Evolutionary conservation across 2,888 invertebrate genomes (phyloP).

Genomic region (Drosophila siamana): DNA sequence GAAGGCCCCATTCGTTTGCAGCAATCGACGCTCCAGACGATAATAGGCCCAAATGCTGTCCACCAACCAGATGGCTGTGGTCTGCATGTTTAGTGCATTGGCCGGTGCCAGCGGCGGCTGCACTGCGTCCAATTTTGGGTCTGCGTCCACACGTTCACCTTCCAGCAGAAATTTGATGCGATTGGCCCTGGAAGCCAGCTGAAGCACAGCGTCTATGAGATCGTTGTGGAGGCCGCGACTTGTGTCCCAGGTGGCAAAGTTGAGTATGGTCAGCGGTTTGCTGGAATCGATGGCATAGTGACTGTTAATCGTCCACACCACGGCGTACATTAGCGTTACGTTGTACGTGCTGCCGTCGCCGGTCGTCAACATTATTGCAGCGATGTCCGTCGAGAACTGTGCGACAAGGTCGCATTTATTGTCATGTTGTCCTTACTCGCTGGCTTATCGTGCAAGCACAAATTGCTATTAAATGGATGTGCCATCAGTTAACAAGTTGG

Average conservation of each 20-base stretch:
- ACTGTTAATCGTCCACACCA: slow-evolving; percentile 79
- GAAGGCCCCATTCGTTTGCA: slow-evolving; percentile 52
- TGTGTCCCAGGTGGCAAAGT: slow-evolving; percentile 61
- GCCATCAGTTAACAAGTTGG: slow-evolving; percentile 42
- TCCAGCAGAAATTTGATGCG: slow-evolving; percentile 57
- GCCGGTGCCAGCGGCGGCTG: neutral
- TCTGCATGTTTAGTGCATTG: slow-evolving; percentile 28
- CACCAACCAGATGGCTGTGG: slow-evolving; percentile 72
- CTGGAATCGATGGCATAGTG: slow-evolving; percentile 64
- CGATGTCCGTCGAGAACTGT: neutral
- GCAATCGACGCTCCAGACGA: slow-evolving; percentile 65
- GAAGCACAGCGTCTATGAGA: slow-evolving; percentile 62
- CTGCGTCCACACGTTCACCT: slow-evolving; percentile 11
- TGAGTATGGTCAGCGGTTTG: slow-evolving; percentile 66
- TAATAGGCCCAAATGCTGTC: slow-evolving; percentile 73
- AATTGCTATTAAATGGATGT: slow-evolving; percentile 58
- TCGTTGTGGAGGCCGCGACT: slow-evolving; percentile 70
- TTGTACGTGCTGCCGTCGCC: slow-evolving; percentile 51
- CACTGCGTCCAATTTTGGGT: neutral
- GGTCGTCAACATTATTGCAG: slow-evolving; percentile 29
- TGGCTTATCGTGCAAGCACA: slow-evolving; percentile 36
- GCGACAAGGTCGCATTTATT: neutral
- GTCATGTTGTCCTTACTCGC: slow-evolving; percentile 2
- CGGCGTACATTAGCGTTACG: slow-evolving; percentile 76
- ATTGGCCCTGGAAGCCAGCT: slow-evolving; percentile 23